Conservation (phyloP, 2,113 vertebrate species). For the Neotragus pygmaeus region DNA sequence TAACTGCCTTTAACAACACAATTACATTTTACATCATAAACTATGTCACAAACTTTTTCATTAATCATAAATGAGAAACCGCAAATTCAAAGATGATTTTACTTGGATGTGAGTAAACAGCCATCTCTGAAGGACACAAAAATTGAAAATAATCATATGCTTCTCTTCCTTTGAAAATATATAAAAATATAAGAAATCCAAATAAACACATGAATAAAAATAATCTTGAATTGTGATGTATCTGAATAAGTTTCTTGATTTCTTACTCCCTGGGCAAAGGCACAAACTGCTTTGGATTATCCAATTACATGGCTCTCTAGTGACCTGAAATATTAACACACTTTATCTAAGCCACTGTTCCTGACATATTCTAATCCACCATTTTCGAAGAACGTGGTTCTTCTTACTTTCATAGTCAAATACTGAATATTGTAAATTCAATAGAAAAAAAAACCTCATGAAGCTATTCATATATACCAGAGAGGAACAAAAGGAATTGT, state of each 20-base stretch:
- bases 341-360: not conserved
- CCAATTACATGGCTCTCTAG: not conserved
- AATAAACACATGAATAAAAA: not conserved
- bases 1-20: not conserved
- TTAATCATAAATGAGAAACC: not conserved
- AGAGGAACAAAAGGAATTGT: slow-evolving; percentile 9
- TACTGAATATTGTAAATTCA: not conserved
- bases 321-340: slow-evolving; percentile 16
- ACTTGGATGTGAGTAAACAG: not conserved
- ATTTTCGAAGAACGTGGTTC: not conserved
- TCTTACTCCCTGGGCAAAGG: not conserved
- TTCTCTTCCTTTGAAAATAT: not conserved
- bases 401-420: slow-evolving; percentile 45
- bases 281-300: slow-evolving; percentile 8
- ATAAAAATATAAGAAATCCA: not conserved
- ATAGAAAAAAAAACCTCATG: not conserved
- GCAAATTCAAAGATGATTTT: not conserved
- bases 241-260: slow-evolving; percentile 9
- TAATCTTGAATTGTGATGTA: not conserved
- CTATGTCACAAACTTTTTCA: not conserved
- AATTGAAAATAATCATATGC: not conserved
- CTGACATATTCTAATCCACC: not conserved
- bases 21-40: not conserved
- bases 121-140: not conserved
- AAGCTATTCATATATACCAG: not conserved